Conservation (phyloP, 2,797 vertebrate species). For the Myiotriccus ornatus region DNA sequence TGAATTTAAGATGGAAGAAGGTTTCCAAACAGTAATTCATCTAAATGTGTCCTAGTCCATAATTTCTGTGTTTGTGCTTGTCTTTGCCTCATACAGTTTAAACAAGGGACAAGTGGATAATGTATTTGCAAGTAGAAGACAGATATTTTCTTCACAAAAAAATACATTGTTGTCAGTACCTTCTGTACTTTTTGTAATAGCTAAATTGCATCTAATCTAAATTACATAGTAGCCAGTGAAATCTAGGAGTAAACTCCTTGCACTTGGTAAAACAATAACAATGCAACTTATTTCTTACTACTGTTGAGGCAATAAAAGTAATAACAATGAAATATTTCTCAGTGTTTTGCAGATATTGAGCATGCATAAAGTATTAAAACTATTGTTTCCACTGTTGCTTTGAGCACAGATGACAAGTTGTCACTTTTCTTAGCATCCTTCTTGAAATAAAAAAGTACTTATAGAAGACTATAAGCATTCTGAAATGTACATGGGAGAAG, state of each 20-base stretch:
- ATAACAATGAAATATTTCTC: not conserved
- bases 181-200: not conserved
- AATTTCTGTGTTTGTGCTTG: not conserved
- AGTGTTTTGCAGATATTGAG: not conserved
- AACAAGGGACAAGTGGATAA: not conserved
- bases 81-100: not conserved
- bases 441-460: not conserved
- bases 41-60: not conserved
- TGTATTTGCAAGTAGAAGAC: not conserved
- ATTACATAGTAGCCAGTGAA: not conserved
- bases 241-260: not conserved
- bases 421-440: not conserved
- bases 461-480: not conserved
- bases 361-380: not conserved
- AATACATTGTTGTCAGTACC: not conserved
- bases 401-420: not conserved
- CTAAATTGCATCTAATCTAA: constrained; percentile 2
- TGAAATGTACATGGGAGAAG: not conserved
- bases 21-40: not conserved
- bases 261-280: not conserved
- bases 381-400: not conserved
- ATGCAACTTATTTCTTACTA: not conserved
- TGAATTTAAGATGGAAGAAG: not conserved
- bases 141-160: not conserved
- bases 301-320: not conserved